Evolutionary conservation across 2,797 vertebrate genomes (phyloP).

Genomic region (Agapornis canus): DNA sequence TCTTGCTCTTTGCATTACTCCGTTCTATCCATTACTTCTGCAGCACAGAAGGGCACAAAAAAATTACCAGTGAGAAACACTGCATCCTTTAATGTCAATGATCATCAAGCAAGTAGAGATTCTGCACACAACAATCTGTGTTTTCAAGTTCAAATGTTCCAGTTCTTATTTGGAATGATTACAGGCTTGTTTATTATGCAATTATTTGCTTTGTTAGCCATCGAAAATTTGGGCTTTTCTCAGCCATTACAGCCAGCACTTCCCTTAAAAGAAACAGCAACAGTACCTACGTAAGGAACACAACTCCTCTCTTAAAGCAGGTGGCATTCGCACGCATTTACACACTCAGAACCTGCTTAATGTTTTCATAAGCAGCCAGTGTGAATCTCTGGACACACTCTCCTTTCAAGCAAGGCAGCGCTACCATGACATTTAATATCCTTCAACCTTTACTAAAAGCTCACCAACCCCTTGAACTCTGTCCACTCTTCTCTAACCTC

Average conservation of each 20-base stretch:
- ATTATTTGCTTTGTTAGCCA: constrained; percentile 37
- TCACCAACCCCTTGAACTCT: not conserved
- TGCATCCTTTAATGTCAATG: not conserved
- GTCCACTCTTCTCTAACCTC: not conserved
- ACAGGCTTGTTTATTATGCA: constrained; percentile 3
- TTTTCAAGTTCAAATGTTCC: constrained; percentile 8
- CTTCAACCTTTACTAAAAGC: not conserved
- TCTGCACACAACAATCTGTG: not conserved
- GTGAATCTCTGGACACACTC: not conserved
- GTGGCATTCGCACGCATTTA: not conserved
- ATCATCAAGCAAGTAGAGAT: not conserved
- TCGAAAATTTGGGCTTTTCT: not conserved
- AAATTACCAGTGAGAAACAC: not conserved
- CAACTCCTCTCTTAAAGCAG: not conserved
- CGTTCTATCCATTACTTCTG: not conserved
- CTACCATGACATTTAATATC: not conserved
- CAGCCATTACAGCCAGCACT: not conserved
- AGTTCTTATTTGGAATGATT: not conserved
- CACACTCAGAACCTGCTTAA: not conserved
- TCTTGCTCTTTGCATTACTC: not conserved
- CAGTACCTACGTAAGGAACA: not conserved
- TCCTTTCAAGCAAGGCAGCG: not conserved
- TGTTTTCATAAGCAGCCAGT: not conserved
- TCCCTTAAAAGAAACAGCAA: not conserved
- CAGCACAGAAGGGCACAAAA: not conserved